A percentile compares a stretch with the other conserved stretches of the same genome.
Evolutionary conservation across 2,113 vertebrate species (phyloP).

Genomic region (Tenebrosternarchus preto): DNA sequence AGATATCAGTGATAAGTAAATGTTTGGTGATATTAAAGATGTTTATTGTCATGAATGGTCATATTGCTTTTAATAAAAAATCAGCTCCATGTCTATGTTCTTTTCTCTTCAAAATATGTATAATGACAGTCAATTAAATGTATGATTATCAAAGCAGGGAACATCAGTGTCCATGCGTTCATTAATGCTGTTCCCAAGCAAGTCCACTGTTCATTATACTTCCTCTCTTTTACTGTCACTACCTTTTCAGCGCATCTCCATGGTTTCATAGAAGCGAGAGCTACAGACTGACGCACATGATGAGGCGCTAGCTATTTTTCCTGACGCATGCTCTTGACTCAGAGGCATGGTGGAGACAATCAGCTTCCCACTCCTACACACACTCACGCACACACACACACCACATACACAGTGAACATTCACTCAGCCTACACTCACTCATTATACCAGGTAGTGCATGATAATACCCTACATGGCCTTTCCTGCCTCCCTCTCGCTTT

Average conservation of each 20-base stretch:
- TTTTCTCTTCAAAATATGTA: slow-evolving; percentile 34
- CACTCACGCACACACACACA: slow-evolving; percentile 29
- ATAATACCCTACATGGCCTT: slow-evolving; percentile 53
- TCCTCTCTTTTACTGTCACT: slow-evolving; percentile 37
- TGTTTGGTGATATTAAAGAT: slow-evolving; percentile 36
- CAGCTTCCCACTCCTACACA: slow-evolving; percentile 50
- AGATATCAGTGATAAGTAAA: not conserved
- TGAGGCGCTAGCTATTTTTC: slow-evolving; percentile 51
- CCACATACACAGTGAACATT: slow-evolving; percentile 39
- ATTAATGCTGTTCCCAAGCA: slow-evolving; percentile 34
- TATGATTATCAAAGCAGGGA: slow-evolving; percentile 38
- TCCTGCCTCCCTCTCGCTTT: slow-evolving; percentile 43
- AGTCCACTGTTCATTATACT: slow-evolving; percentile 27
- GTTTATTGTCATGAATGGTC: not conserved
- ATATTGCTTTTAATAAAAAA: not conserved
- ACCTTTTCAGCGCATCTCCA: slow-evolving; percentile 51
- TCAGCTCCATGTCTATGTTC: not conserved
- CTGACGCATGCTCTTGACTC: slow-evolving; percentile 55
- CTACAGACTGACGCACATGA: slow-evolving; percentile 53
- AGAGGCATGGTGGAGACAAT: slow-evolving; percentile 52
- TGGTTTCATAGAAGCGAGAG: slow-evolving; percentile 51
- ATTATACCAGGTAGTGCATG: slow-evolving; percentile 48
- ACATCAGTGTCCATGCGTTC: slow-evolving; percentile 11
- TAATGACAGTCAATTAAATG: slow-evolving; percentile 35
- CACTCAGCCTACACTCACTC: slow-evolving; percentile 43